phyloP scores from a whole-genome alignment of 2,888 invertebrate species.

The Pammene aurita region DNA sequence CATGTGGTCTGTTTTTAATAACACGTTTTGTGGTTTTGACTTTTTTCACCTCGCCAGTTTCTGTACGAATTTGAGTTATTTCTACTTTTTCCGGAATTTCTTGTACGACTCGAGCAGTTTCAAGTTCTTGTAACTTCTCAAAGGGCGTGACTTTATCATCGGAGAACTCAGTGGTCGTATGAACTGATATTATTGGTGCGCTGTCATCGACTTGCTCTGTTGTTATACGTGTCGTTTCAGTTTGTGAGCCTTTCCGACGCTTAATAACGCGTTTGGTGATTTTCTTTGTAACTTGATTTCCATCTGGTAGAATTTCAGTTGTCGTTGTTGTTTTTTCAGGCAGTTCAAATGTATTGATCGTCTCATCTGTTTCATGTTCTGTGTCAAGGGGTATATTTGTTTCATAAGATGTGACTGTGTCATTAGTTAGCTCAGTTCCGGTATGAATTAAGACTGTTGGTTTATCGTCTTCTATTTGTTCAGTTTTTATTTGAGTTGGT shows the following conservation, averaged over 20 bases:
- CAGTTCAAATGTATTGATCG: constrained; percentile 49
- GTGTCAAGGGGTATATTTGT: constrained; percentile 45
- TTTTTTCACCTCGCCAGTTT: constrained; percentile 58
- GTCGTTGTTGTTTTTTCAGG: constrained; percentile 45
- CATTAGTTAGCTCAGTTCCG: background rate
- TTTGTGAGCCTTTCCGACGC: constrained; percentile 49
- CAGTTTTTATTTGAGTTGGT: too few relatives aligned
- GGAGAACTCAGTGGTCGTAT: constrained; percentile 54
- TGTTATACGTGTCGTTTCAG: constrained; percentile 57
- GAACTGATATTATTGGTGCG: constrained; percentile 51
- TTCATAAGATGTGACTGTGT: constrained; percentile 48
- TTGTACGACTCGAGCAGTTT: constrained; percentile 2
- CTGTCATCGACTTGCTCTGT: constrained; percentile 46
- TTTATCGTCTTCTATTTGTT: too few relatives aligned
- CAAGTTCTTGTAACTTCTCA: constrained; percentile 18
- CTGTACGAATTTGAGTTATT: constrained; percentile 64
- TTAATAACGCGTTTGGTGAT: constrained; percentile 48
- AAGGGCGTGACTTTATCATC: constrained; percentile 55
- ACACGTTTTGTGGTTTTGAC: constrained; percentile 69
- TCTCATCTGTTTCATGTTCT: constrained; percentile 46
- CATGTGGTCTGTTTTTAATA: constrained; percentile 70
- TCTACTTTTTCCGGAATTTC: constrained; percentile 24
- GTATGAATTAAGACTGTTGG: too few relatives aligned
- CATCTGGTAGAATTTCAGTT: constrained; percentile 9
- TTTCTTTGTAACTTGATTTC: constrained; percentile 52